Evolutionary conservation across 2,888 invertebrate genomes (phyloP).

Genomic region (Cantharis flavilabris): DNA sequence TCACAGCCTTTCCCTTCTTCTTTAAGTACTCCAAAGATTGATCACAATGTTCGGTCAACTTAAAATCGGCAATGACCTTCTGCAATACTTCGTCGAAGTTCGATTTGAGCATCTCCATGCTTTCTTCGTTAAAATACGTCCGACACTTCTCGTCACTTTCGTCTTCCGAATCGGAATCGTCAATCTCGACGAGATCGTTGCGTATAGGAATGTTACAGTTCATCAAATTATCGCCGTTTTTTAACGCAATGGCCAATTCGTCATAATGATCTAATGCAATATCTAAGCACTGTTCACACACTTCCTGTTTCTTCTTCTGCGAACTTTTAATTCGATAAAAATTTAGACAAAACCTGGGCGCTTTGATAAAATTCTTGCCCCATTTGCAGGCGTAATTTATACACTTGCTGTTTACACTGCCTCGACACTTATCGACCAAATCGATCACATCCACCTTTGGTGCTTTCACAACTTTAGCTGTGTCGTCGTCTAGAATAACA

Average conservation of each 20-base stretch:
- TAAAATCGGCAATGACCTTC: constrained; percentile 55
- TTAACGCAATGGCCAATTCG: constrained; percentile 40
- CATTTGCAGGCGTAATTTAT: constrained; percentile 62
- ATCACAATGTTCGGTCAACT: constrained; percentile 55
- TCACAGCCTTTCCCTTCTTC: constrained; percentile 49
- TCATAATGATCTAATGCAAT: constrained; percentile 50
- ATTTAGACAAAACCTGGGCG: constrained; percentile 54
- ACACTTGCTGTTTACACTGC: constrained; percentile 53
- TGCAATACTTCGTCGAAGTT: constrained; percentile 57
- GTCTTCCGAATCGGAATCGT: constrained; percentile 53
- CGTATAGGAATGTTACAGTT: constrained; percentile 49
- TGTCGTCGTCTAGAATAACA: constrained; percentile 20
- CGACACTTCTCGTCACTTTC: constrained; percentile 36
- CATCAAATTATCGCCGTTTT: constrained; percentile 41
- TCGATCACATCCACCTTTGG: constrained; percentile 46
- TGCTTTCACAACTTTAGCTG: background rate
- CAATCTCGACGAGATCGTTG: constrained; percentile 53
- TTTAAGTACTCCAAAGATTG: constrained; percentile 53
- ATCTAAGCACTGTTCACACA: constrained; percentile 53
- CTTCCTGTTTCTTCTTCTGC: constrained; percentile 49
- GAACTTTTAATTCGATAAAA: constrained; percentile 53
- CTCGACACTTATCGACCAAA: constrained; percentile 42
- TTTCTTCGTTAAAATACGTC: constrained; percentile 42
- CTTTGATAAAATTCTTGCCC: constrained; percentile 54
- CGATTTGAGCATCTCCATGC: constrained; percentile 53